Base-by-base conservation (phyloP, 2,113 vertebrate genomes). In the Rhynchopsitta pachyrhyncha region DNA sequence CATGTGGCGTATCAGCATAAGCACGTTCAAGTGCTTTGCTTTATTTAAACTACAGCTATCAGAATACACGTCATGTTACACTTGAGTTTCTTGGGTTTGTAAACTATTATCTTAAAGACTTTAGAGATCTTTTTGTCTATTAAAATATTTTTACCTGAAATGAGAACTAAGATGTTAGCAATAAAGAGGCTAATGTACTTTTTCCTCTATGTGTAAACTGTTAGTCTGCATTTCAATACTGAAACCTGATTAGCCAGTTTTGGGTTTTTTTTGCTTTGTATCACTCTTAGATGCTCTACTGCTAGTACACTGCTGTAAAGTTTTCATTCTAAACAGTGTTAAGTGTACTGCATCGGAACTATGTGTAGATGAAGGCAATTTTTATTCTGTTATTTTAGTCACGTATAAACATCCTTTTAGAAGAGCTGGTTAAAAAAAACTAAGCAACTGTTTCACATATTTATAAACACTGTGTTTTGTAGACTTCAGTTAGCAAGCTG, bases 1-100 rank as follows among this genome's bases (percentile, higher is more conserved):
- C 86, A 92, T 0, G 4, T 44, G 76, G 75, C 2, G 0, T 27
- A 93, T 33, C 60, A 39, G 49, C 6, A 4, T 29, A 93, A 88
- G 74, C 68, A 88, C 64, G 46, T 2, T 90, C 17, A 83, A 92
- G 84, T 71, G 66, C 50, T 94, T 60, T 76, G 70, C 69, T 92
- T 83, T 81, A 92, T 80, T 88, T 86, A 94, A 94, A 87, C 76
- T 77, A 67, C 57, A 87, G 78, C 67, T 92, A 88, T 66, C 75
- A 94, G 76, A 96, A 90, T 6, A 79, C 57, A 95, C 79, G 73
- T 24, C 37, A 78, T 5, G 39, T 39, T 62, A 71, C 39, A 68
- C 62, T 88, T 20, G 18, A 68, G 50, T 41, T 83, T 80, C 71
- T 83, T 53, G 6, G 42, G n/a, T 60, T 82, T 86, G 49, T 49